phyloP scores from a whole-genome alignment of 2,888 invertebrate species.

The Diadegma fenestrale region DNA sequence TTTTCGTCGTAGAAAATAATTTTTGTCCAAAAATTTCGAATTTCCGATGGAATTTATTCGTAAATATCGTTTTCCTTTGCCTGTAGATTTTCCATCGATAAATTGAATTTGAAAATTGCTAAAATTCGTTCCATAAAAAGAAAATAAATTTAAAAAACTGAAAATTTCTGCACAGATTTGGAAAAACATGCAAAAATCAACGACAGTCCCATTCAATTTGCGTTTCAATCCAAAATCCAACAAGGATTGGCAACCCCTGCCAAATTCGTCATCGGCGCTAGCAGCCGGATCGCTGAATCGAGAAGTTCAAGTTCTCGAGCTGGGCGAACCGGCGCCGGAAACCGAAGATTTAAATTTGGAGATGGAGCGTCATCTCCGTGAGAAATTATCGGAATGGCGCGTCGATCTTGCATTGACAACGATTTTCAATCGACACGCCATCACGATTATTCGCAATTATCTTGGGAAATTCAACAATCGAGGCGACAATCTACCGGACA shows the following conservation, averaged over 20 bases:
- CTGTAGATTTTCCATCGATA: neutral
- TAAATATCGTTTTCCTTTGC: neutral
- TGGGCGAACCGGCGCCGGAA: conserved; percentile 69
- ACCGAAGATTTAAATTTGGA: conserved; percentile 71
- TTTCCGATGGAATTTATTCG: too few relatives aligned
- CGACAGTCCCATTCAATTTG: conserved; percentile 76
- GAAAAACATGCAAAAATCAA: conserved; percentile 81
- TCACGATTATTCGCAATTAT: conserved; percentile 76
- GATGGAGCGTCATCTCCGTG: conserved; percentile 78
- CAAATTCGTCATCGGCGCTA: conserved; percentile 58
- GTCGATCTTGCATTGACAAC: conserved; percentile 78
- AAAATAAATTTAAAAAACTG: neutral
- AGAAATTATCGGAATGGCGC: conserved; percentile 79
- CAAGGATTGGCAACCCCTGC: conserved; percentile 81
- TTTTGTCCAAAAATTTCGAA: too few relatives aligned
- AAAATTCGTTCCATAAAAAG: too few relatives aligned
- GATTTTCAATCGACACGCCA: conserved; percentile 81
- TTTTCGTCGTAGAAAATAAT: too few relatives aligned
- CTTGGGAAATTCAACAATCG: conserved; percentile 73
- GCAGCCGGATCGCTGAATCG: conserved; percentile 66
- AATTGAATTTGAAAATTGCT: neutral
- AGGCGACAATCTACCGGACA: conserved; percentile 76
- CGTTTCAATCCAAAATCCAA: conserved; percentile 78
- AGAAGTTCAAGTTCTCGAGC: conserved; percentile 76
- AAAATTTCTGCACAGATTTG: conserved; percentile 77